Conservation (phyloP, 2,888 invertebrate species). For the Platycnemis pennipes region DNA sequence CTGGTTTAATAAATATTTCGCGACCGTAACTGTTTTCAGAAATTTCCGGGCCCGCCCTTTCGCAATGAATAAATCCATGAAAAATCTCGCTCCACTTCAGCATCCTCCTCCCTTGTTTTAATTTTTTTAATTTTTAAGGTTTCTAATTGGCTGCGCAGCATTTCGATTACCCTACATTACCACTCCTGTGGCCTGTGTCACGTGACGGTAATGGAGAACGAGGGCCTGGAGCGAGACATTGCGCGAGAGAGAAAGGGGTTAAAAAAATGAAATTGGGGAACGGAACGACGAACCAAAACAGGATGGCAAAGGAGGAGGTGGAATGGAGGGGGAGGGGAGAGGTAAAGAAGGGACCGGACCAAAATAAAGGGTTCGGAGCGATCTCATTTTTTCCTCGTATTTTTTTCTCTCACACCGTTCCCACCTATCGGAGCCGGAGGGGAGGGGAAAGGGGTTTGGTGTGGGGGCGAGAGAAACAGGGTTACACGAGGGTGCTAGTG, state of each 20-base stretch:
- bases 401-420: not conserved
- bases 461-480: not conserved
- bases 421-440: not conserved
- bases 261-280: not conserved
- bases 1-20: not conserved
- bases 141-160: constrained; percentile 3
- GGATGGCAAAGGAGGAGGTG: not conserved
- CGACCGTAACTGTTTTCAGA: not conserved
- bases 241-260: not conserved
- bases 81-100: not conserved
- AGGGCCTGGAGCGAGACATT: not conserved
- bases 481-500: not conserved
- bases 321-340: not conserved
- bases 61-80: not conserved
- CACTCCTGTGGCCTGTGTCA: not conserved
- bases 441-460: not conserved
- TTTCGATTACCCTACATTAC: constrained; percentile 28
- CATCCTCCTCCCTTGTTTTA: not conserved
- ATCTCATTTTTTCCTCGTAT: not conserved
- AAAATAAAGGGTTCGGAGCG: not conserved
- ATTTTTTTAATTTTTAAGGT: constrained; percentile 19
- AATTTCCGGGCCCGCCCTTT: not conserved
- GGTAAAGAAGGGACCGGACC: not conserved
- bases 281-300: not conserved
- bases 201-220: not conserved